Conservation (phyloP, 1,140 invertebrate genomes). For the Drosophila suzukii region DNA sequence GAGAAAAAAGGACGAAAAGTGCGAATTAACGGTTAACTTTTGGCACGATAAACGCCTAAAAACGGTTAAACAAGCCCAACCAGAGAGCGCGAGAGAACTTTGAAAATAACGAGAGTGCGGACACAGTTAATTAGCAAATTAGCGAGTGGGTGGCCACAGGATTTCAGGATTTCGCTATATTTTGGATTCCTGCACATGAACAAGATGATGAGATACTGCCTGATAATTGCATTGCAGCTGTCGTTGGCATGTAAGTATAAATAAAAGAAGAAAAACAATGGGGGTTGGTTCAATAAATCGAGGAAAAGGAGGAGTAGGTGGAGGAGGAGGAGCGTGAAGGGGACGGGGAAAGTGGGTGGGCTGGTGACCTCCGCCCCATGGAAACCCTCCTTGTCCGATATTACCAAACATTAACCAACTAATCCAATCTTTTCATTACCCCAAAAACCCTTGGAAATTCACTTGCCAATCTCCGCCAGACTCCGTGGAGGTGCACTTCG, state of each 20-base stretch:
- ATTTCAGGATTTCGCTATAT: slow-evolving; percentile 5
- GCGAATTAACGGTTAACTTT: slow-evolving; percentile 25
- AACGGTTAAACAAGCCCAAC: slow-evolving; percentile 1
- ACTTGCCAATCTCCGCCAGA: slow-evolving; percentile 3
- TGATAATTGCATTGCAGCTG: slow-evolving; percentile 60
- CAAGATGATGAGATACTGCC: slow-evolving; percentile 61
- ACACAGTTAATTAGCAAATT: slow-evolving; percentile 12
- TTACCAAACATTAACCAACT: not conserved
- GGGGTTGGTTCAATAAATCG: not conserved
- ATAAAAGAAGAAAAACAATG: slow-evolving; percentile 6
- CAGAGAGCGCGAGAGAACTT: slow-evolving; percentile 1
- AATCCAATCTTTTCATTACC: not conserved
- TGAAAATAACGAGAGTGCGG: slow-evolving; percentile 1
- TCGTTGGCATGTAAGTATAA: slow-evolving; percentile 64
- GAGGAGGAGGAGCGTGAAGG: not conserved
- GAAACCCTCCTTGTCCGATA: too few species aligned
- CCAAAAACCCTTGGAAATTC: not conserved
- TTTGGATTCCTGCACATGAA: slow-evolving; percentile 4
- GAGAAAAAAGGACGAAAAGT: slow-evolving; percentile 49
- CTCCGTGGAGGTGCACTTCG: slow-evolving; percentile 93
- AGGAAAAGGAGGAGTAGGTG: not conserved
- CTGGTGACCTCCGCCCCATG: not conserved
- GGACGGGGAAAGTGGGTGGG: not conserved
- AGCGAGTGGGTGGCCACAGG: slow-evolving; percentile 7
- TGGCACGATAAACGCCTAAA: slow-evolving; percentile 1